Base-by-base conservation (phyloP, 30 jellyfish, hydroid and myxozoan species). In the Rhopilema esculentum region DNA sequence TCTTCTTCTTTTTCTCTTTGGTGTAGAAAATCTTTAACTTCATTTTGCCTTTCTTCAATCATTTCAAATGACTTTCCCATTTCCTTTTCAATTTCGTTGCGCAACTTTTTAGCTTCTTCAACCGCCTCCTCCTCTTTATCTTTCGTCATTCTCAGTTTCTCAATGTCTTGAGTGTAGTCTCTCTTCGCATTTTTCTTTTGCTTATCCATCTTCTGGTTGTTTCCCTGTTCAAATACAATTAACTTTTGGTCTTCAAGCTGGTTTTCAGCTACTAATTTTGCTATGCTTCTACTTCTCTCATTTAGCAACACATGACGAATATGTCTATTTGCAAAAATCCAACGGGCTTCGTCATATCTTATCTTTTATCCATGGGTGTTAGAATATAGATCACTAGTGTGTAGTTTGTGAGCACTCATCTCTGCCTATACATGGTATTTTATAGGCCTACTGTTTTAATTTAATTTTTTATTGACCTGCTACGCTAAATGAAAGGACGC, bases 31-130 rank as follows among this genome's bases (percentile, higher is more conserved):
- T 80, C 83, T 49, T 89, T 89, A 1, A 89, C 89, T 23, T 75
- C 87, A 72, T 65, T 79, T 48, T 80, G 92, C 1, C 79, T 72
- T 49, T 89, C 88, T 27, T 89, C 92, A 20, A 89, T 89, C 89
- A 80, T n/a, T 40, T 89, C 97, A 72, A 89, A 89, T 4, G 97
- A 89, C 61, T 30, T 52, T 21, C 74, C 92, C 89, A 89, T 81
- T 48, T 89, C 84, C 23, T 80, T 75, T 24, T 80, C 97, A 23
- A 89, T 89, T 89, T 81, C 92, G 8, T 52, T 67, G 33, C 81
- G 79, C 50, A 89, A 70, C 66, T 66, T 89, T 78, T 89, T 81
- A 50, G 88, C 84, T 7, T 72, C 92, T 20, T 49, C 40, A 23
- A 69, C 79, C 21, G 84, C 89, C n/a, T 70, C 72, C 49, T 77